These are phyloP conservation scores for Pristionchus fissidentatus DNA, from an alignment of 2,888 invertebrate genomes.

Conservation along the genomic window DNA sequence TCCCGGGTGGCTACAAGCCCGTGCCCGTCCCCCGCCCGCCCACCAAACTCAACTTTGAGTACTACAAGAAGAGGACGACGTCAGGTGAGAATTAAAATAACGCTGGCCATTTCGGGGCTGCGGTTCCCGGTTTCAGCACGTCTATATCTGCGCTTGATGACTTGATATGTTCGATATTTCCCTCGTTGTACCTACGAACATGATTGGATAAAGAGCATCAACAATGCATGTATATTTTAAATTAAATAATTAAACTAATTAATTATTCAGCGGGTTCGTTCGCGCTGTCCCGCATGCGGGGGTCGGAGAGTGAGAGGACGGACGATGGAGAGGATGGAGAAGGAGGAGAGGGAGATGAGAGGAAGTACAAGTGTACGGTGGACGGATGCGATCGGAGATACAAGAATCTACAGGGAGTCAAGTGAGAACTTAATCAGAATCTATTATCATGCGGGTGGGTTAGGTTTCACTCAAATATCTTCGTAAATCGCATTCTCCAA, in stretches of 20 bases:
- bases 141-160: not conserved
- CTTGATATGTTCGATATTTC: too few relatives aligned
- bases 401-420: constrained; percentile 50
- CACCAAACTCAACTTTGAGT: constrained; percentile 41
- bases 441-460: too few relatives aligned
- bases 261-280: not conserved
- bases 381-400: constrained; percentile 47
- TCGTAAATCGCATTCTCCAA: not conserved
- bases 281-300: constrained; percentile 5
- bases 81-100: not conserved
- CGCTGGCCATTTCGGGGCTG: not conserved
- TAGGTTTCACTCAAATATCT: not conserved
- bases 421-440: constrained; percentile 37
- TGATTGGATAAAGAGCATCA: not conserved
- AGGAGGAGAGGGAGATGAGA: constrained; percentile 43
- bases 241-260: not conserved
- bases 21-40: constrained; percentile 1
- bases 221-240: not conserved
- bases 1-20: constrained; percentile 44
- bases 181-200: not conserved
- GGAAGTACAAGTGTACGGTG: constrained; percentile 42
- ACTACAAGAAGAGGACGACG: constrained; percentile 28
- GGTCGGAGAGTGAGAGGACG: constrained; percentile 26
- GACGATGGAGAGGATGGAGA: constrained; percentile 42
- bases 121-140: not conserved